Evolutionary conservation across 2,797 vertebrate genomes (phyloP), one percentile per base, ranked within the genome.

Genomic region (Myripristis jacobus): DNA sequence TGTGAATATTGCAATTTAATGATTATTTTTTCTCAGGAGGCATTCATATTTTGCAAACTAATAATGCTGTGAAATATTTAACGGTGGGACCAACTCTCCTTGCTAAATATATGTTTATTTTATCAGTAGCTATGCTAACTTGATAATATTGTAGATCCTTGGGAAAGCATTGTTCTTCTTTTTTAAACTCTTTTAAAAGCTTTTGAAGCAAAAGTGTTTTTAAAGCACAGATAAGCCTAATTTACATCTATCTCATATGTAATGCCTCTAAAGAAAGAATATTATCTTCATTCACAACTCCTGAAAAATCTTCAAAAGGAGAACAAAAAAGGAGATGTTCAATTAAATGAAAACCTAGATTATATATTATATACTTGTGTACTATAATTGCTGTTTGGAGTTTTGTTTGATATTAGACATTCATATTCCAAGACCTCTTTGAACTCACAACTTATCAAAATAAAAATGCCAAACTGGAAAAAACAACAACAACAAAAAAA

Each of bases 391-490:
- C 43, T 60, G 48, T 6, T 47, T 76, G 3, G 18, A 53, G 10
- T 34, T 70, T 51, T 9, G 21, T 25, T 52, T 25, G 34, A 78
- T 58, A 56, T 55, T 24, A 56, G 12, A 52, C 70, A 59, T 47
- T 67, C 18, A 41, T 62, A 34, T 27, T 52, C n/a, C 3, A 58
- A 58, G 29, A 34, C 27, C 18, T 46, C 29, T 46, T 22, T 25
- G 18, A 66, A 63, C 72, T 60, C 27, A 44, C 18, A 66, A n/a
- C 11, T 22, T 21, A 2, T 16, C 21, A 56, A 21, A 73, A 78
- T 70, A 64, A 77, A 71, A 78, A 62, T 9, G 59, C 36, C 58
- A 9, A 83, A 67, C 50, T 51, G 68, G 79, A 55, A 80, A 70
- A 76, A 66, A 74, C 71, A 81, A 82, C n/a, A n/a, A n/a, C n/a